These are phyloP conservation scores for Cyphomyrus plagiostoma DNA, from an alignment of 2,113 vertebrate genomes.

Conservation along the genomic window DNA sequence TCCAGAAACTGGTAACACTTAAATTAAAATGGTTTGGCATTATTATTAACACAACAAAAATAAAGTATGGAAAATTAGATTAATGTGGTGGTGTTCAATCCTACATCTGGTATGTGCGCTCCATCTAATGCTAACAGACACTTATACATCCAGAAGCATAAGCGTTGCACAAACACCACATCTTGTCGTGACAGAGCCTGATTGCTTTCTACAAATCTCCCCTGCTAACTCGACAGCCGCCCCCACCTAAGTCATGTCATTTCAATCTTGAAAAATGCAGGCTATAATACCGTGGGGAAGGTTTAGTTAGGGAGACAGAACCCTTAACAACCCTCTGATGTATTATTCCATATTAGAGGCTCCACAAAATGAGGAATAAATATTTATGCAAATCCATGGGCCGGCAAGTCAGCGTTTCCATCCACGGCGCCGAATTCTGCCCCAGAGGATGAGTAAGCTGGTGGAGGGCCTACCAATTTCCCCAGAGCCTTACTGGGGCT, in stretches of 20 bases:
- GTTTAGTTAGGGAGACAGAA: neutral
- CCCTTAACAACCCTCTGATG: neutral
- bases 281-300: neutral
- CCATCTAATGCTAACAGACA: neutral
- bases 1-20: neutral
- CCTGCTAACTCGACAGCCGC: neutral
- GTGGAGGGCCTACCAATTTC: constrained; percentile 23
- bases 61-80: neutral
- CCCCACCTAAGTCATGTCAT: neutral
- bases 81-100: neutral
- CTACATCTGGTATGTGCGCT: neutral
- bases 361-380: neutral
- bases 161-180: neutral
- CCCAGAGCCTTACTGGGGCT: neutral
- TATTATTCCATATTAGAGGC: neutral
- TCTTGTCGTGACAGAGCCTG: neutral
- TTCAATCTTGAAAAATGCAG: neutral
- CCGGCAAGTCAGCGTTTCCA: neutral
- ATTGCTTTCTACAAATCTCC: neutral
- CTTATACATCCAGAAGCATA: neutral
- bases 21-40: neutral
- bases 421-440: neutral
- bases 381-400: neutral
- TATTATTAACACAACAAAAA: neutral
- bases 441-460: constrained; percentile 10